A percentile compares a stretch with the other conserved stretches of the same genome.
Evolutionary conservation across 2,888 invertebrate species (phyloP).

Genomic region (Dromius quadrimaculatus): DNA sequence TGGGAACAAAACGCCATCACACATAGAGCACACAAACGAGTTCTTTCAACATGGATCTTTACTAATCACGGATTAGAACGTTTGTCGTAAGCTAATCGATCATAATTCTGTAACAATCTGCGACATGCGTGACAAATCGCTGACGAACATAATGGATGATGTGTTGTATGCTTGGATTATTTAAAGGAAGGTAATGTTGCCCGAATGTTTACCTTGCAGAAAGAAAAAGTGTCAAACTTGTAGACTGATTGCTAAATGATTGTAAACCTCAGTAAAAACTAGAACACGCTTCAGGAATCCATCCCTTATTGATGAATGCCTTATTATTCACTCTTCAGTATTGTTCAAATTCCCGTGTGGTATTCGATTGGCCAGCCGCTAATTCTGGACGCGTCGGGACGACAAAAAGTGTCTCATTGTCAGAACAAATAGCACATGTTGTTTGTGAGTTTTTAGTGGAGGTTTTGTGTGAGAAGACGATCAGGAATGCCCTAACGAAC

Average conservation of each 20-base stretch:
- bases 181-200: constrained; percentile 5
- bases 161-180: constrained; percentile 12
- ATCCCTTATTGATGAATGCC: constrained; percentile 21
- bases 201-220: constrained; percentile 27
- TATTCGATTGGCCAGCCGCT: constrained; percentile 17
- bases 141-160: constrained; percentile 13
- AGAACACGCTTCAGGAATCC: constrained; percentile 25
- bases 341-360: constrained; percentile 8
- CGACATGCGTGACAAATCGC: constrained; percentile 45
- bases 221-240: constrained; percentile 23
- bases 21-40: not conserved
- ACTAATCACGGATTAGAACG: constrained; percentile 43
- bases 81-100: constrained; percentile 44
- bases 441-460: not conserved
- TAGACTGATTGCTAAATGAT: constrained; percentile 12
- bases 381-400: constrained; percentile 26
- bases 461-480: constrained; percentile 11
- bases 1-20: constrained; percentile 30
- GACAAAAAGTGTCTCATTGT: constrained; percentile 39
- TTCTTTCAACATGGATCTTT: not conserved
- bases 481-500: constrained; percentile 58
- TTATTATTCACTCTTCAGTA: constrained; percentile 2
- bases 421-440: constrained; percentile 39
- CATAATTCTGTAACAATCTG: constrained; percentile 33
- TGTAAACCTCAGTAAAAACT: constrained; percentile 34